A percentile compares a stretch with the other conserved stretches of the same genome.
Evolutionary conservation across 2,888 invertebrate species (phyloP).

Genomic region (Cryptus viduatorius): DNA sequence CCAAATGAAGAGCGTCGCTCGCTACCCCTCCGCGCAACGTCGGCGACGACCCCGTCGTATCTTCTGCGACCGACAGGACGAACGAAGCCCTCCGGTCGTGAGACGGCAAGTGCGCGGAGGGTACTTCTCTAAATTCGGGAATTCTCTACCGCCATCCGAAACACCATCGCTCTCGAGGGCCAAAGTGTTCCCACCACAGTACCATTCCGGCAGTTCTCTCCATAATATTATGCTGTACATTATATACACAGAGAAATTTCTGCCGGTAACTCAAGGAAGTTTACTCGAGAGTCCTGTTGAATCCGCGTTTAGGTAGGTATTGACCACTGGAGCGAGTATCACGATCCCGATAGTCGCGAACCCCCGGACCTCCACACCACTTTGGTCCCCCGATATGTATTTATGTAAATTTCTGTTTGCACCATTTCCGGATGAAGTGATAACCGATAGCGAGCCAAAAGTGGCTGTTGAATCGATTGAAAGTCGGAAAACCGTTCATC

Average conservation of each 20-base stretch:
- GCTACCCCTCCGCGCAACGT: not conserved
- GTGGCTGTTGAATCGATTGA: not conserved
- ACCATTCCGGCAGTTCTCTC: not conserved
- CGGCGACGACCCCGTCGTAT: too few species aligned
- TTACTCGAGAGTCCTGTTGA: not conserved
- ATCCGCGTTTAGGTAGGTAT: not conserved
- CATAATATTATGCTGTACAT: not conserved
- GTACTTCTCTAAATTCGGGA: not conserved
- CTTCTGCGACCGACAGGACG: too few species aligned
- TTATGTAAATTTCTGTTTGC: slow-evolving; percentile 10
- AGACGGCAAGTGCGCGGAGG: too few species aligned
- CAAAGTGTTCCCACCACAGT: too few species aligned
- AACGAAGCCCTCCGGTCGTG: too few species aligned
- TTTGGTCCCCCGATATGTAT: not conserved
- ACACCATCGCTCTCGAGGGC: not conserved
- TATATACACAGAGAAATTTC: not conserved
- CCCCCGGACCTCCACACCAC: not conserved
- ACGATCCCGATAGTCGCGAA: too few species aligned
- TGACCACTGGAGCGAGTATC: slow-evolving; percentile 6
- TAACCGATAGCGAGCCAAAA: not conserved
- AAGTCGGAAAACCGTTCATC: not conserved
- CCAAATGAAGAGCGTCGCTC: not conserved
- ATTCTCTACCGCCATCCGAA: not conserved
- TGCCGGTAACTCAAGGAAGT: not conserved
- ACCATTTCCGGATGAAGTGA: slow-evolving; percentile 1